phyloP scores from a whole-genome alignment of 2,113 vertebrate genomes.

The Amblyopsis rosae region DNA sequence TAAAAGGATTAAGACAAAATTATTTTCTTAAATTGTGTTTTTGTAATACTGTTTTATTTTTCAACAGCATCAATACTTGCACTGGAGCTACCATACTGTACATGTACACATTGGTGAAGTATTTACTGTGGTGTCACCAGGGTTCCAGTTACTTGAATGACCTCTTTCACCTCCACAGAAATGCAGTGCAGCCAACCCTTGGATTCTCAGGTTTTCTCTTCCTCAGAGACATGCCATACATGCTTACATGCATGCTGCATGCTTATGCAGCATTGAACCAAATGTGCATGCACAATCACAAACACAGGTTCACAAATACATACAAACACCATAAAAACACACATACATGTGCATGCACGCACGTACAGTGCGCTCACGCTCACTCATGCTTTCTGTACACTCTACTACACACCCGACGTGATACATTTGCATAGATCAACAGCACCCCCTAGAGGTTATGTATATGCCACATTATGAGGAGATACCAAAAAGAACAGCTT shows the following conservation, averaged over 20 bases:
- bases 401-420: not conserved
- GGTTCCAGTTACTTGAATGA: conserved; percentile 20
- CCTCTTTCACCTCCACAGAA: conserved; percentile 28
- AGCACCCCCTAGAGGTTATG: conserved; percentile 46
- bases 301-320: conserved; percentile 2
- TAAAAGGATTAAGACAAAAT: not conserved
- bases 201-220: conserved; percentile 9
- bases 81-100: not conserved
- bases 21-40: too few relatives aligned
- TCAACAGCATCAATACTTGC: too few relatives aligned
- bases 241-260: not conserved
- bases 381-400: not conserved
- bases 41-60: too few relatives aligned
- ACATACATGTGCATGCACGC: not conserved
- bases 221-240: not conserved
- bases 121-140: not conserved
- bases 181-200: conserved; percentile 32
- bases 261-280: not conserved
- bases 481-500: too few relatives aligned
- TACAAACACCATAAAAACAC: not conserved
- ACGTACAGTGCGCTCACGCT: not conserved
- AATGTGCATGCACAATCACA: conserved; percentile 10
- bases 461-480: too few relatives aligned
- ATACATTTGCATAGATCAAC: conserved; percentile 16
- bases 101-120: not conserved